A percentile compares a stretch with the other conserved stretches of the same genome.
These are phyloP conservation scores for Microplitis demolitor DNA, from an alignment of 1,140 invertebrate genomes.

Conservation along the genomic window DNA sequence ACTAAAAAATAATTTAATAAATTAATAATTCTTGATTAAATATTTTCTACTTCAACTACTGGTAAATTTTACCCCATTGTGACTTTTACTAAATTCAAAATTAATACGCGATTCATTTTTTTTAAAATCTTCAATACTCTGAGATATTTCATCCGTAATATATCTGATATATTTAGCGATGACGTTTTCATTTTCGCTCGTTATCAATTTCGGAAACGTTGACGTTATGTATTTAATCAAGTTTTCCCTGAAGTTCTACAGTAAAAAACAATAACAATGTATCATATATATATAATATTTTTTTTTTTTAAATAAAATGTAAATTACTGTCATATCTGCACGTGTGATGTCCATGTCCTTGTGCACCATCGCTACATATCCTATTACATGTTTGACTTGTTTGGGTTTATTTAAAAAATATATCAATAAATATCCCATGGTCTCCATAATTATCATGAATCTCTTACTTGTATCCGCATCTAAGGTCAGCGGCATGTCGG, in stretches of 20 bases:
- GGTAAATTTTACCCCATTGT: too few relatives aligned
- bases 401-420: slow-evolving; percentile 41
- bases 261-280: slow-evolving; percentile 1
- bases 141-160: slow-evolving; percentile 33
- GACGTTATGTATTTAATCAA: slow-evolving; percentile 36
- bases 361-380: slow-evolving; percentile 46
- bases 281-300: slow-evolving; percentile 1
- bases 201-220: slow-evolving; percentile 33
- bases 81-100: background rate
- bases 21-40: background rate
- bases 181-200: slow-evolving; percentile 27
- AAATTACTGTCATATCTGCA: slow-evolving; percentile 38
- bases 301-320: slow-evolving; percentile 16
- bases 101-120: slow-evolving; percentile 25
- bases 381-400: slow-evolving; percentile 38
- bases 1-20: slow-evolving; percentile 17
- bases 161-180: slow-evolving; percentile 40
- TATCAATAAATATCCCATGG: slow-evolving; percentile 40
- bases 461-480: slow-evolving; percentile 33
- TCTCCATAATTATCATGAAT: slow-evolving; percentile 39
- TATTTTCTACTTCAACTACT: background rate
- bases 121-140: slow-evolving; percentile 38
- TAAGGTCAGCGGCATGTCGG: slow-evolving; percentile 30
- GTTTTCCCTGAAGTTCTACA: slow-evolving; percentile 33
- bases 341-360: slow-evolving; percentile 42